Evolutionary conservation across 2,888 invertebrate genomes (phyloP).

Genomic region (Bellardia pandia): DNA sequence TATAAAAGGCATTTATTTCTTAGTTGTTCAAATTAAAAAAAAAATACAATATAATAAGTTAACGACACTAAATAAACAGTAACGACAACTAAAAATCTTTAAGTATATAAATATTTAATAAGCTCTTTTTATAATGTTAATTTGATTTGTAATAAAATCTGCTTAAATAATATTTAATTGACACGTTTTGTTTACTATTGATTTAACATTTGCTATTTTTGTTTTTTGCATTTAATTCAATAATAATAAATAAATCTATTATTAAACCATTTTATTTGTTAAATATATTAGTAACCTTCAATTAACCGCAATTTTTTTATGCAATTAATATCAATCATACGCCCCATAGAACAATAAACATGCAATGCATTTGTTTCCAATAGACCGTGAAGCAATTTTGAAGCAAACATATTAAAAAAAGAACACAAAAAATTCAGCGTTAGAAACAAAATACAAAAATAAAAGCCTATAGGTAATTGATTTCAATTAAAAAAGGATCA

Average conservation of each 20-base stretch:
- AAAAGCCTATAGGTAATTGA: background rate
- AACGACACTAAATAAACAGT: no score
- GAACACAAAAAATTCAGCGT: background rate
- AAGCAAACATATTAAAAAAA: no score
- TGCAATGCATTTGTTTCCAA: background rate
- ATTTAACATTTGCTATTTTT: no score
- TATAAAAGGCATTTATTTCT: background rate
- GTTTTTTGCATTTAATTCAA: no score
- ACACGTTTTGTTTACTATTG: no score
- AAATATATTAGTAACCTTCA: background rate
- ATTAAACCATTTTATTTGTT: background rate
- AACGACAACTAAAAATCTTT: no score
- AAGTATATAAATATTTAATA: no score
- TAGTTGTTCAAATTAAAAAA: background rate
- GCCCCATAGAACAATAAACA: constrained; percentile 3
- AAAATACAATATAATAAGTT: background rate
- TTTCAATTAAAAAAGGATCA: background rate
- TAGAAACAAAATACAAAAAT: background rate
- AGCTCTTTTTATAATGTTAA: no score
- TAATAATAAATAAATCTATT: background rate
- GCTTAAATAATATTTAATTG: no score
- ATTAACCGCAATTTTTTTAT: background rate
- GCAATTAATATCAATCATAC: constrained; percentile 10
- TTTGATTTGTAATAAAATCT: no score
- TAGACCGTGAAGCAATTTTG: constrained; percentile 1